A percentile compares a stretch with the other conserved stretches of the same genome.
Evolutionary conservation across 2,797 vertebrate species (phyloP).

Genomic region (Neosilurus hyrtlii): DNA sequence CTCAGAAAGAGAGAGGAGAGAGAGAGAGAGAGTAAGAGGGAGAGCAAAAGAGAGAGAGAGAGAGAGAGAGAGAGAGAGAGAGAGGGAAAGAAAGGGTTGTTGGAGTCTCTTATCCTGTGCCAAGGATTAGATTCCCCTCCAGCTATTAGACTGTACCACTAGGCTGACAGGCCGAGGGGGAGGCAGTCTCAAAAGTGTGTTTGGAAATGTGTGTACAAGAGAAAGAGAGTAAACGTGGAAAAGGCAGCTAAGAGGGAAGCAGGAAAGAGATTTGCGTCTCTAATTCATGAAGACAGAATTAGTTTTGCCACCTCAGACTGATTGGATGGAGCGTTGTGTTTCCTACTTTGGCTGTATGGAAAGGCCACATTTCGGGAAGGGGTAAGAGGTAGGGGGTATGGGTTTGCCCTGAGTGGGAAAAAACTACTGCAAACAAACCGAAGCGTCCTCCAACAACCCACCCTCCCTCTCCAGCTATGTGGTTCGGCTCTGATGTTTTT

Average conservation of each 20-base stretch:
- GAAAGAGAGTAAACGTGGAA: constrained; percentile 25
- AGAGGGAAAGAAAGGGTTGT: constrained; percentile 46
- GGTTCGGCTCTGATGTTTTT: constrained; percentile 66
- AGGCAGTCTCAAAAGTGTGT: constrained; percentile 47
- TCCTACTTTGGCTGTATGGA: constrained; percentile 39
- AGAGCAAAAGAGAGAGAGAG: constrained; percentile 18
- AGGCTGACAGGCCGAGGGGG: constrained; percentile 64
- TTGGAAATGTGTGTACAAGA: constrained; percentile 26
- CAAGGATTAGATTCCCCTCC: constrained; percentile 76
- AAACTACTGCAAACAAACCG: constrained; percentile 6
- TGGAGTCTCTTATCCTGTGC: constrained; percentile 73
- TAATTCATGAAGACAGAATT: constrained; percentile 41
- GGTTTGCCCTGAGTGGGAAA: not conserved
- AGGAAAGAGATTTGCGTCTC: not conserved
- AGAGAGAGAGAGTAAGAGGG: constrained; percentile 20
- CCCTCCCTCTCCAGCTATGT: constrained; percentile 34
- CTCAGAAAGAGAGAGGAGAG: constrained; percentile 61
- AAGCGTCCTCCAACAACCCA: not conserved
- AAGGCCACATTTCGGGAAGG: not conserved
- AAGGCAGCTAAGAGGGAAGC: not conserved
- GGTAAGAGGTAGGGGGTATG: not conserved
- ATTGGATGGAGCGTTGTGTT: constrained; percentile 43
- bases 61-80: constrained; percentile 48
- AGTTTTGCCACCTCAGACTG: constrained; percentile 43
- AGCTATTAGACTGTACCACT: constrained; percentile 78